Base-by-base conservation (phyloP, 2,888 invertebrate species). In the Celastrina argiolus region DNA sequence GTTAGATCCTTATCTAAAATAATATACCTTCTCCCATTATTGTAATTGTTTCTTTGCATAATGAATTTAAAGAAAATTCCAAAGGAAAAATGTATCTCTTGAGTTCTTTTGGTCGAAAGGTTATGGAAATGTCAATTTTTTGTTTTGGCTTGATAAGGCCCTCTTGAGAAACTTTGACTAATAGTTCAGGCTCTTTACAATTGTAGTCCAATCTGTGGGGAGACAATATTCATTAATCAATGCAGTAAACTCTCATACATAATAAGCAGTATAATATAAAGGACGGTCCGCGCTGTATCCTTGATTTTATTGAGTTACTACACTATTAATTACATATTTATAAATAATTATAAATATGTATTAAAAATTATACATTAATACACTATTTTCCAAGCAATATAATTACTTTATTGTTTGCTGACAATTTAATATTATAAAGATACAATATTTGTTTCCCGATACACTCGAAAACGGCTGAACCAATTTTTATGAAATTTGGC, bases 21-120 rank as follows among this genome's bases (percentile, higher is more conserved):
- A 8, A 28, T 39, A 64, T 66, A 88, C 93, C 94, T 88, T 93
- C 92, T 67, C 94, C 94, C 72, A 74, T 85, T 51, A 94, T 81
- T 26, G 77, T 84, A 18, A 94, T 65, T 56, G 84, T 83, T 74
- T 87, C 87, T 75, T 92, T 89, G 71, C 88, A 87, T 28, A 91
- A 78, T 6, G 92, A 92, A 75, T 94, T 92, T 0, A 93, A 84
- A 75, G 85, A 85, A 76, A 94, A 93, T 61, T 84, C 79, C 22
- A 94, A 70, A 56, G 83, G 87, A 58, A 92, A 91, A 68, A 85
- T 84, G 71, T 94, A 94, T 65, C 81, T 78, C 63, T 82, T 84
- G 7, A 88, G 83, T 75, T 90, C 86, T 67, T 86, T 85, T 0
- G 94, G 94, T 68, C 91, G 91, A 72, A 94, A 94, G 74, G 79